Percentiles rank a stretch among this genome's conserved stretches.
Conservation (phyloP, 1,140 invertebrate genomes). For the Hylaeus volcanicus region DNA sequence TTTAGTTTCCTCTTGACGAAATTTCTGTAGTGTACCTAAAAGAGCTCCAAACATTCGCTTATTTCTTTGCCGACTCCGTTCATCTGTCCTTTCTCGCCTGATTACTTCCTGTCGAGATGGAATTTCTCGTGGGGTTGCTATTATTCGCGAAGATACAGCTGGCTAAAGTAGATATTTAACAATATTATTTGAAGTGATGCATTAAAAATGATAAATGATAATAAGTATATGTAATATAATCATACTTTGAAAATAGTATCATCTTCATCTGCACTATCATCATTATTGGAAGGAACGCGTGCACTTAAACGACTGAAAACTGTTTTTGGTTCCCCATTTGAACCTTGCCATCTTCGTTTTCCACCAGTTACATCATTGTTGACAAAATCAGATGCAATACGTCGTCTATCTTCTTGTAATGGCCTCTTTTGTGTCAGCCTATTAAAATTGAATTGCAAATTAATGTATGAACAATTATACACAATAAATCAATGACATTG, state of each 20-base stretch:
- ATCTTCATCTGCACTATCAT: constrained; percentile 80
- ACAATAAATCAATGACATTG: not conserved
- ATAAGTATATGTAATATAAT: not conserved
- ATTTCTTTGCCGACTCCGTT: constrained; percentile 91
- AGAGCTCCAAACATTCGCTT: constrained; percentile 97
- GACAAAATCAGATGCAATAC: constrained; percentile 69
- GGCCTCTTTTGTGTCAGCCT: constrained; percentile 74
- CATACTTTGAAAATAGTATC: constrained; percentile 76
- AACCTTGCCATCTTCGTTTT: constrained; percentile 76
- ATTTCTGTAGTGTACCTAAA: constrained; percentile 96
- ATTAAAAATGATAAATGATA: not conserved
- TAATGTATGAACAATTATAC: constrained; percentile 17
- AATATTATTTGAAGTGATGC: not conserved
- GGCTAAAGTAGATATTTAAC: constrained; percentile 66
- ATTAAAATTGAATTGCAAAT: constrained; percentile 34
- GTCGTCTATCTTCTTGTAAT: constrained; percentile 76
- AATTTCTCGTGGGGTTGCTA: constrained; percentile 84
- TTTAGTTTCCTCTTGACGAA: constrained; percentile 95
- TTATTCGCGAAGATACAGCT: constrained; percentile 82
- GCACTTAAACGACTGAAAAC: constrained; percentile 81
- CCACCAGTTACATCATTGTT: constrained; percentile 76
- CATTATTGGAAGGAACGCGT: constrained; percentile 75
- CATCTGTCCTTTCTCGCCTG: constrained; percentile 91
- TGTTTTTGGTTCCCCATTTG: constrained; percentile 79
- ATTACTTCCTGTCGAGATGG: constrained; percentile 89